These are phyloP conservation scores for Isichthys henryi DNA, from an alignment of 2,113 vertebrate species.

Conservation along the genomic window DNA sequence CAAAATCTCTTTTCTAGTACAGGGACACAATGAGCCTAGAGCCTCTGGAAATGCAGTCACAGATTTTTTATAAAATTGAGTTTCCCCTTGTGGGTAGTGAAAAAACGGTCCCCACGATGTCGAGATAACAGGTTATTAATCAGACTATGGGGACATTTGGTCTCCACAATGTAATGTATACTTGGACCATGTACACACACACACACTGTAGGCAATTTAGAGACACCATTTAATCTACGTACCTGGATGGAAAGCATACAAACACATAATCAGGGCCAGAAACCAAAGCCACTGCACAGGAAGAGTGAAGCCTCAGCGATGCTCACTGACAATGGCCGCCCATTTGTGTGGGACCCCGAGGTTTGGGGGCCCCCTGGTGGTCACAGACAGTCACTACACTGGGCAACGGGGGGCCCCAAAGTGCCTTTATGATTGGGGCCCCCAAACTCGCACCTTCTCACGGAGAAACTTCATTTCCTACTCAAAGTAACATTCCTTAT, in stretches of 20 bases:
- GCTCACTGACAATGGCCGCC: not conserved
- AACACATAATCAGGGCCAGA: not conserved
- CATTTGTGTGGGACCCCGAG: not conserved
- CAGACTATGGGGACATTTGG: not conserved
- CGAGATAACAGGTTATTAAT: not conserved
- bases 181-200: not conserved
- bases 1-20: not conserved
- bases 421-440: not conserved
- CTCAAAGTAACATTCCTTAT: not conserved
- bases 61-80: not conserved
- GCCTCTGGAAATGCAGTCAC: not conserved
- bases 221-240: not conserved
- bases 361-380: not conserved
- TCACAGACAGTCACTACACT: not conserved
- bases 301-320: not conserved
- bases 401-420: not conserved
- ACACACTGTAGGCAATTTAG: not conserved
- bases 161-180: not conserved
- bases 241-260: not conserved
- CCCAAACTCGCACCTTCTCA: not conserved
- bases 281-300: not conserved
- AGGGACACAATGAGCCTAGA: too few species aligned
- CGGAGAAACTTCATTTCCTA: not conserved
- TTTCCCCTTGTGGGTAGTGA: not conserved
- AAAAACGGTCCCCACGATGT: not conserved